Base-by-base conservation (phyloP, 1,140 invertebrate genomes). In the Zaprionus davidi region DNA sequence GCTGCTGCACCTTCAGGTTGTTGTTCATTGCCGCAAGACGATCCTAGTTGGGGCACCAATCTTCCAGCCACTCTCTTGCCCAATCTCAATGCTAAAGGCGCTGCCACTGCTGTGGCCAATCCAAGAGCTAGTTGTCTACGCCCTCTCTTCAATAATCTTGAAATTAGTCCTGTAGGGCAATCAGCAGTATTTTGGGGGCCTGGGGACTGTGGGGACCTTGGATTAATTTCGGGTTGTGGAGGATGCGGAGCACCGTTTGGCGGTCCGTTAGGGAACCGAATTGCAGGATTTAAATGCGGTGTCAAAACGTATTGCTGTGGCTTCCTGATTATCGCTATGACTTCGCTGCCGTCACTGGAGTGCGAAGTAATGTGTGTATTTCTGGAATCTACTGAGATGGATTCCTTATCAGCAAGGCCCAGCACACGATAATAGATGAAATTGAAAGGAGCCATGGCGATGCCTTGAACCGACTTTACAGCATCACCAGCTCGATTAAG, bases 291-390 rank as follows among this genome's bases (percentile, higher is more conserved):
- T n/a, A 46, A 46, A 46, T 9, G 41, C 7, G 41, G 41, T 17
- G 11, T n/a, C 41, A 17, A 3, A 7, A 7, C 5, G 44, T 24
- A 7, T 5, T 66, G 41, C 0, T 60, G 57, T 7, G 46, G 26
- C 31, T 64, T 74, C 12, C 60, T 64, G 9, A 82, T 67, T 5
- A 82, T 75, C 5, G 80, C 78, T 5, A 82, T 60, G 17, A 75
- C 15, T 28, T 78, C 80, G 34, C 63, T 74, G 24, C 51, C 71
- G 22, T 75, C 75, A 11, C 15, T 28, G 1, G 65, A 41, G 5
- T 62, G 66, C 6, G 79, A 60, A 2, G 41, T 53, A 9, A 80
- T 17, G 1, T 31, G 62, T 36, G 41, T 46, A 2, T 58, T 72
- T 13, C 17, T 2, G 2, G 51, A 20, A 22, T 17, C 1, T 34